Conservation (phyloP, 2,888 invertebrate genomes). For the Bursaphelenchus okinawaensis region DNA sequence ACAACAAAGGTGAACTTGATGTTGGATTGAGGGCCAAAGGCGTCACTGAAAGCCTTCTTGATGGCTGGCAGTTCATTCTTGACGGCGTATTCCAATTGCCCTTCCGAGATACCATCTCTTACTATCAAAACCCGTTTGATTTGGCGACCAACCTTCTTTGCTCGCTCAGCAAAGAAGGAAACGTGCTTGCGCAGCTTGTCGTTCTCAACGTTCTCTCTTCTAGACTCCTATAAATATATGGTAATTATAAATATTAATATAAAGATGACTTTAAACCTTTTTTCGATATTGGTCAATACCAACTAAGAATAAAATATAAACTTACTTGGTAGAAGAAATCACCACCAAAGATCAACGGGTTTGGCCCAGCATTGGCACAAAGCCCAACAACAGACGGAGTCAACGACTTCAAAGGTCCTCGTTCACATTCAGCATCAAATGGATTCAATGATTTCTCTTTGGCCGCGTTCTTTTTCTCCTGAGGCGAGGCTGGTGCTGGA, state of each 20-base stretch:
- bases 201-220: conserved; percentile 22
- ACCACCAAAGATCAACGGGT: conserved; percentile 29
- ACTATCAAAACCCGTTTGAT: conserved; percentile 22
- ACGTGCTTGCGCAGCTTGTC: conserved; percentile 11
- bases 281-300: too few species aligned
- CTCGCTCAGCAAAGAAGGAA: conserved; percentile 10
- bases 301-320: not conserved
- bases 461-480: conserved; percentile 13
- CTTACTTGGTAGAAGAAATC: conserved; percentile 29
- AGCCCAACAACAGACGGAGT: conserved; percentile 34
- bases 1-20: conserved; percentile 27
- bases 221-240: conserved; percentile 17
- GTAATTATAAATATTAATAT: not conserved
- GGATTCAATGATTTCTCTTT: conserved; percentile 14
- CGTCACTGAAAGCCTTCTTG: conserved; percentile 4
- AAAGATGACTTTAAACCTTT: not conserved
- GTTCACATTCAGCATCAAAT: not conserved
- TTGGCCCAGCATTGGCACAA: conserved; percentile 19
- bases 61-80: conserved; percentile 23
- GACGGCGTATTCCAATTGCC: conserved; percentile 19
- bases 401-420: not conserved
- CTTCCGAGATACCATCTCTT: conserved; percentile 32
- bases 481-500: conserved; percentile 20
- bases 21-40: not conserved
- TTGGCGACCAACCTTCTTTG: conserved; percentile 4